Percentiles rank a stretch among this genome's conserved stretches.
These are phyloP conservation scores for Hydriomena furcata DNA, from an alignment of 2,888 invertebrate species.

Conservation along the genomic window DNA sequence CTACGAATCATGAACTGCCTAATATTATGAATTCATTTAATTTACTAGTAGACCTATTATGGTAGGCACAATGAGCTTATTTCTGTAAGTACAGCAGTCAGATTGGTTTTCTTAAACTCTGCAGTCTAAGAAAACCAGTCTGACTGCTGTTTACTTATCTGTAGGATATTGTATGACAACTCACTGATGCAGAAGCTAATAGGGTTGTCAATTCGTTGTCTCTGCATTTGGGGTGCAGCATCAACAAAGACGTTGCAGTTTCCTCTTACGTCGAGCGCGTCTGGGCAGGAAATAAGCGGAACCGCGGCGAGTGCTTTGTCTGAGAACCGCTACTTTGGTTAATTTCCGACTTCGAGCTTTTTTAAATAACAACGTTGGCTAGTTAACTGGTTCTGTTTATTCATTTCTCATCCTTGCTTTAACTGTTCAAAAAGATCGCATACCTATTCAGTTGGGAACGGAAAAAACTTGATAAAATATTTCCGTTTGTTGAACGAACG, in stretches of 20 bases:
- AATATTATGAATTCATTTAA: no score
- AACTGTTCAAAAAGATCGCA: not conserved
- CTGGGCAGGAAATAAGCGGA: constrained; percentile 75
- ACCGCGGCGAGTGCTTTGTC: constrained; percentile 65
- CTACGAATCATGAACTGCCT: no score
- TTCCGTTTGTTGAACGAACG: not conserved
- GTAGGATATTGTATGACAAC: not conserved
- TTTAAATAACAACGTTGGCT: constrained; percentile 30
- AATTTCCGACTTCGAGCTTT: constrained; percentile 43
- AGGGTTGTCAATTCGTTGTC: constrained; percentile 19
- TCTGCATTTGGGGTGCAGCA: constrained; percentile 33
- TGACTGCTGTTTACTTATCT: not conserved
- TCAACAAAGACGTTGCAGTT: constrained; percentile 52
- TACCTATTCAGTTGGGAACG: not conserved
- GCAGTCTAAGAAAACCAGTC: no score
- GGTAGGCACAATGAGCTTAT: no score
- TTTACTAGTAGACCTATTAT: no score
- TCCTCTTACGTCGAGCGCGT: constrained; percentile 71
- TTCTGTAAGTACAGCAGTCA: no score
- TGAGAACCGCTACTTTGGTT: constrained; percentile 47
- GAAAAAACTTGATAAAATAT: not conserved
- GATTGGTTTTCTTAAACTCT: no score
- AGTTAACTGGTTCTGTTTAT: constrained; percentile 2
- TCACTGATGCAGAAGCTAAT: not conserved
- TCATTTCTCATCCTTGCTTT: not conserved